These are phyloP conservation scores for Tychaedon coryphoeus DNA, from an alignment of 2,113 vertebrate genomes.

Conservation along the genomic window DNA sequence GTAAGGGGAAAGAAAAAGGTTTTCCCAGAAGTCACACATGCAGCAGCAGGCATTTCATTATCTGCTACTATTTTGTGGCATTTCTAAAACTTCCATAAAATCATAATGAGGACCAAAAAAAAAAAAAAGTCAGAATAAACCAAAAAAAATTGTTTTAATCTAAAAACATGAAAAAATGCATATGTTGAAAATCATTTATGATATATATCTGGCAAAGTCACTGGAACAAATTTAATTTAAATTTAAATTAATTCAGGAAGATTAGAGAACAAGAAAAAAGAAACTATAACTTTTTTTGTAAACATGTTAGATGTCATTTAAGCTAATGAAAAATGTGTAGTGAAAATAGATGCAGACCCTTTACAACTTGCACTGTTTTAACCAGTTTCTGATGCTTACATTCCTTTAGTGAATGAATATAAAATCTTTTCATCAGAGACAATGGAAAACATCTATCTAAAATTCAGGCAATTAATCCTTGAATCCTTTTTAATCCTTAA, in stretches of 20 bases:
- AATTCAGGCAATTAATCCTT: not conserved
- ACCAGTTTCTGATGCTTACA: not conserved
- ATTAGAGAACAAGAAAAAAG: not conserved
- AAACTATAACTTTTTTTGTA: not conserved
- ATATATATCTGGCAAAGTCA: not conserved
- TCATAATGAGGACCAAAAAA: not conserved
- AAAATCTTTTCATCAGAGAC: not conserved
- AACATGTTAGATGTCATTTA: not conserved
- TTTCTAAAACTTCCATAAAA: not conserved
- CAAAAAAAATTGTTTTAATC: not conserved
- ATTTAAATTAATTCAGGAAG: slow-evolving; percentile 9
- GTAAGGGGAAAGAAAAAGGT: not conserved
- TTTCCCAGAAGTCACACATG: not conserved
- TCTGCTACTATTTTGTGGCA: not conserved
- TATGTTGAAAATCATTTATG: slow-evolving; percentile 10
- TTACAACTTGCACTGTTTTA: not conserved
- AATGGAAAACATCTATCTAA: not conserved
- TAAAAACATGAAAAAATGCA: not conserved
- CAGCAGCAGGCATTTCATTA: not conserved
- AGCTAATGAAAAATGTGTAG: not conserved
- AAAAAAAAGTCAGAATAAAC: not conserved
- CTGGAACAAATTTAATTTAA: not conserved
- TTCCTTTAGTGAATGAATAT: not conserved
- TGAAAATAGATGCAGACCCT: not conserved
- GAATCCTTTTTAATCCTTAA: not conserved